Base-by-base conservation (phyloP, 1,140 invertebrate genomes). In the Dendroctonus valens region DNA sequence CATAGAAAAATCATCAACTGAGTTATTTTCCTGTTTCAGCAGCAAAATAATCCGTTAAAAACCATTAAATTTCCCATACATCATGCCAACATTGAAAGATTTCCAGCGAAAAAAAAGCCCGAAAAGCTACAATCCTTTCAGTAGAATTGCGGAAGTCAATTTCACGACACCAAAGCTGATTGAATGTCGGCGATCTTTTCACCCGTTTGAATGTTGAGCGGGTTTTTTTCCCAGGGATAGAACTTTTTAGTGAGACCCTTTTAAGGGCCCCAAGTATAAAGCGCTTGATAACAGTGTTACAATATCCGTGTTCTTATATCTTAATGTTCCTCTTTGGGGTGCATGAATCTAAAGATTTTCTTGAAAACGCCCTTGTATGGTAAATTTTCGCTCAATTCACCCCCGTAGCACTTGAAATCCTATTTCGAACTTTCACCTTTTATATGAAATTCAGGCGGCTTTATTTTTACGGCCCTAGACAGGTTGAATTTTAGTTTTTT, bases 161-260 rank as follows among this genome's bases (percentile, higher is more conserved):
- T 46, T 46, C 12, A 46, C 42, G 42, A 46, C 12, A 46, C 42
- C 42, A 7, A 6, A 15, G 11, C 54, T 57, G 54, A 57, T 57
- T 57, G 54, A 57, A 57, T 57, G 54, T 41, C 54, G 39, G 40
- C 5, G 54, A 57, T 41, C 54, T 41, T 57, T 57, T 40, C 38
- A 37, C 14, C 15, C 54, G 54, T 42, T 12, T 12, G 54, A 42
- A 41, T 41, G 54, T 12, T 54, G n/a, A 9, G 14, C 37, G 52
- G 38, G 7, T 15, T 42, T 42, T 42, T 57, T 57, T 5, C 9
- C 42, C 41, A 15, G 54, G 40, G 54, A 50, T 8, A 50, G 48
- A 14, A 50, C 12, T 50, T 50, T 50, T 50, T 50, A 50, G 48
- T 50, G 26, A 11, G 48, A 7, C 12, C 6, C 48, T 50, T 50